Conservation (phyloP, 2,797 vertebrate genomes). For the Anas capensis region DNA sequence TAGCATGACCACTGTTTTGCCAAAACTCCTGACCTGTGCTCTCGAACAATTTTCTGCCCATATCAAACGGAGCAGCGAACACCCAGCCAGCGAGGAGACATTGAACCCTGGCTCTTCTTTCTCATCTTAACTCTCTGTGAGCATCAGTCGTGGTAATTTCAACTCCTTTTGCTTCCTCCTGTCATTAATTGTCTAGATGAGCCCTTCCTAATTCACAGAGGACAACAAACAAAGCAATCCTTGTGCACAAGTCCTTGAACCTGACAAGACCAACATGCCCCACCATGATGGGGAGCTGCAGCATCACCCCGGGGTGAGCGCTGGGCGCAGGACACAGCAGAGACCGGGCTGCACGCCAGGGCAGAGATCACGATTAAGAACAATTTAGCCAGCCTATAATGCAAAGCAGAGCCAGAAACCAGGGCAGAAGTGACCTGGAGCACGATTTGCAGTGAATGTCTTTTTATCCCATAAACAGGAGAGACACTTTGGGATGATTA, state of each 20-base stretch:
- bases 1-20: background rate
- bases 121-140: background rate
- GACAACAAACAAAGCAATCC: background rate
- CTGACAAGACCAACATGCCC: rapidly evolving
- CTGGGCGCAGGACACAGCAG: rapidly evolving
- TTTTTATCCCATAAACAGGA: slow-evolving; percentile 51
- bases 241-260: background rate
- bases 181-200: rapidly evolving
- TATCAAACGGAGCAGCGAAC: background rate
- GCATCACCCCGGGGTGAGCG: rapidly evolving
- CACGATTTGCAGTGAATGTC: slow-evolving; percentile 38
- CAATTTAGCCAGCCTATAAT: background rate
- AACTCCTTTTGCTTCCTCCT: background rate
- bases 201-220: background rate
- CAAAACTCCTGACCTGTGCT: background rate
- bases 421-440: background rate
- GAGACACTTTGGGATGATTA: slow-evolving; percentile 56
- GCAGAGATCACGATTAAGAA: background rate
- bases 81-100: background rate
- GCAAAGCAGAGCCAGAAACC: background rate
- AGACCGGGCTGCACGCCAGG: rapidly evolving
- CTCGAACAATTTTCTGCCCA: background rate
- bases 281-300: rapidly evolving
- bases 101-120: background rate
- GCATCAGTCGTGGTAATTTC: background rate